phyloP scores from a whole-genome alignment of 2,888 invertebrate genomes.

The Silvanus unidentatus region DNA sequence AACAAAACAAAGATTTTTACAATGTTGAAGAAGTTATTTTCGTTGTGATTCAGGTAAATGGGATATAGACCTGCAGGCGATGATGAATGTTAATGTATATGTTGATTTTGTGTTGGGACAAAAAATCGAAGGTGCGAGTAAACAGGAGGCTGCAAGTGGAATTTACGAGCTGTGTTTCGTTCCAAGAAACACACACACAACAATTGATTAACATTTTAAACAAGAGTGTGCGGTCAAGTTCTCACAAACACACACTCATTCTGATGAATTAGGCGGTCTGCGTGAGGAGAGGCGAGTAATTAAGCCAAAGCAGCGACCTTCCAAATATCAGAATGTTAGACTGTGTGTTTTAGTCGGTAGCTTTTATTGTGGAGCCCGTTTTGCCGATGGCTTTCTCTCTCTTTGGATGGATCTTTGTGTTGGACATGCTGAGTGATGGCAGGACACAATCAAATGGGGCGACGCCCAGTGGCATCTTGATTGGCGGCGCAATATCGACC shows the following conservation, averaged over 20 bases:
- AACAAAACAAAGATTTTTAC: conserved; percentile 46
- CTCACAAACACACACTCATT: no score
- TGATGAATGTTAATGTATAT: not conserved
- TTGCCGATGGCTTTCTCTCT: conserved; percentile 2
- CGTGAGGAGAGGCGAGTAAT: conserved; percentile 24
- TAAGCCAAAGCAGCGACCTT: conserved; percentile 23
- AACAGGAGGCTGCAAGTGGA: not conserved
- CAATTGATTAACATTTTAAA: conserved; percentile 15
- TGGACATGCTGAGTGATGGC: conserved; percentile 25
- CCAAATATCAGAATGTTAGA: conserved; percentile 9
- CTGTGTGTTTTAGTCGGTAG: conserved; percentile 5
- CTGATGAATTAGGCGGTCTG: not conserved
- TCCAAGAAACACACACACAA: not conserved
- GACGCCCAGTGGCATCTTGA: conserved; percentile 32
- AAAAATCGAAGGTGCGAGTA: no score
- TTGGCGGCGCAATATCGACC: conserved; percentile 33
- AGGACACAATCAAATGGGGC: conserved; percentile 21
- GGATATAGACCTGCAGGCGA: not conserved
- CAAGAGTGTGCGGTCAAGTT: conserved; percentile 8
- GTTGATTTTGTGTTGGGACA: not conserved
- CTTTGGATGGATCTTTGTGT: not conserved
- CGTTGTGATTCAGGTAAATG: not conserved
- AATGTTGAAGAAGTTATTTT: not conserved
- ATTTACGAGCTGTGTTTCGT: conserved; percentile 1
- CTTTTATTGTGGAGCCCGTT: conserved; percentile 6